Evolutionary conservation across 2,797 vertebrate species (phyloP).

Genomic region (Pitangus sulphuratus): DNA sequence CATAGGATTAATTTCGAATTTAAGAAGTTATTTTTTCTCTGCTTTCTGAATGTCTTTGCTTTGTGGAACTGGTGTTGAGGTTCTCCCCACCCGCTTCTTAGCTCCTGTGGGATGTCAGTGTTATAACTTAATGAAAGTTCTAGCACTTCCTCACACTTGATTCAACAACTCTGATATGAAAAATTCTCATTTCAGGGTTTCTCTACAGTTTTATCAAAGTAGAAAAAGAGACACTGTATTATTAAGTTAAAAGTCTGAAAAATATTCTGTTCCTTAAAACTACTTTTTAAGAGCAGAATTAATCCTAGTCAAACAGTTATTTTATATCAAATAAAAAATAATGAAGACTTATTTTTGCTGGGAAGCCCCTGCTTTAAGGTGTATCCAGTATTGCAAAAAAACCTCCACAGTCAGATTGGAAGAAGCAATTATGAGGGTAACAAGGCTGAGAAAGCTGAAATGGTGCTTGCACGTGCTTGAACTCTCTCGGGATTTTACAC

Average conservation of each 20-base stretch:
- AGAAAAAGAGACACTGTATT: background rate
- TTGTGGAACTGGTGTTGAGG: background rate
- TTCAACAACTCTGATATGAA: background rate
- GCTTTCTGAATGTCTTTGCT: background rate
- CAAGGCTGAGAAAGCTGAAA: background rate
- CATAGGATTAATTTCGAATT: background rate
- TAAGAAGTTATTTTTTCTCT: background rate
- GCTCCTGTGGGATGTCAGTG: background rate
- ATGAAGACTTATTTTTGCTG: background rate
- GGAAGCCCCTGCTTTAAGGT: background rate
- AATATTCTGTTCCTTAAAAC: background rate
- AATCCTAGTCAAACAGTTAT: background rate
- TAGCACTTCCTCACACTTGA: background rate
- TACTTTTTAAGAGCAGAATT: background rate
- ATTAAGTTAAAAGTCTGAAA: slow-evolving; percentile 8
- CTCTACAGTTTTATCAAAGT: background rate
- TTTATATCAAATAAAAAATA: background rate
- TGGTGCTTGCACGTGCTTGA: background rate
- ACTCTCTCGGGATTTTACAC: background rate
- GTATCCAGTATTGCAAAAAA: background rate
- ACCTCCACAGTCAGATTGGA: background rate
- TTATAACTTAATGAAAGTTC: slow-evolving; percentile 39
- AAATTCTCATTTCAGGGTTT: background rate
- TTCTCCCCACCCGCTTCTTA: background rate
- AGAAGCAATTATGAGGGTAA: background rate